These are phyloP conservation scores for Arion vulgaris DNA, from an alignment of 1,140 invertebrate genomes.

Conservation along the genomic window DNA sequence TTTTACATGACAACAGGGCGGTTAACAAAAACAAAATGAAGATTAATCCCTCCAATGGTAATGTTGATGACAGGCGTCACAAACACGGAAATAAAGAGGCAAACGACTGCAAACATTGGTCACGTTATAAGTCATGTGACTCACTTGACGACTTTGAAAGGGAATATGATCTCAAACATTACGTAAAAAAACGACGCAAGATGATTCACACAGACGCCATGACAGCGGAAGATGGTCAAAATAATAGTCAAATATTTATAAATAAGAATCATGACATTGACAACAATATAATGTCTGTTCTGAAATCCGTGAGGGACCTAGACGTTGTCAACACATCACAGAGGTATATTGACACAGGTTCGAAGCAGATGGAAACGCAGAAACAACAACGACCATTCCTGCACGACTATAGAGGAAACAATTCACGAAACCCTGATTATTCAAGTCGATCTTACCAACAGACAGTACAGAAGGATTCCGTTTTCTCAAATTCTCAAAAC, in stretches of 20 bases:
- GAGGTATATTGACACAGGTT: too few species aligned
- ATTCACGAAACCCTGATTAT: neutral
- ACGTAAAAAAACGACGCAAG: neutral
- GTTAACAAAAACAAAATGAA: neutral
- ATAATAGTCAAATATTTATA: neutral
- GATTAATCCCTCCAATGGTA: neutral
- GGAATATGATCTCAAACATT: neutral
- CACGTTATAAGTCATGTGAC: neutral
- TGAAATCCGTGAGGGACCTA: neutral
- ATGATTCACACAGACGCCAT: neutral
- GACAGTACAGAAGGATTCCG: neutral
- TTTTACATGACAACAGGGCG: neutral
- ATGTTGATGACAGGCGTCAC: neutral
- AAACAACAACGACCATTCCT: neutral
- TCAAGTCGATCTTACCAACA: neutral
- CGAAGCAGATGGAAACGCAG: neutral
- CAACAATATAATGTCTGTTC: neutral
- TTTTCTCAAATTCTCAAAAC: neutral
- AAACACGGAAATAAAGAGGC: neutral
- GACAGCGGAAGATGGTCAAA: neutral
- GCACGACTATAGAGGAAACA: neutral
- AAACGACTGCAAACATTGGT: neutral
- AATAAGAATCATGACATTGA: neutral
- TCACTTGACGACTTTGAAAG: neutral
- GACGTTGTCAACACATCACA: too few species aligned